Conservation (phyloP, 2,113 vertebrate genomes). For the Aptenodytes patagonicus region DNA sequence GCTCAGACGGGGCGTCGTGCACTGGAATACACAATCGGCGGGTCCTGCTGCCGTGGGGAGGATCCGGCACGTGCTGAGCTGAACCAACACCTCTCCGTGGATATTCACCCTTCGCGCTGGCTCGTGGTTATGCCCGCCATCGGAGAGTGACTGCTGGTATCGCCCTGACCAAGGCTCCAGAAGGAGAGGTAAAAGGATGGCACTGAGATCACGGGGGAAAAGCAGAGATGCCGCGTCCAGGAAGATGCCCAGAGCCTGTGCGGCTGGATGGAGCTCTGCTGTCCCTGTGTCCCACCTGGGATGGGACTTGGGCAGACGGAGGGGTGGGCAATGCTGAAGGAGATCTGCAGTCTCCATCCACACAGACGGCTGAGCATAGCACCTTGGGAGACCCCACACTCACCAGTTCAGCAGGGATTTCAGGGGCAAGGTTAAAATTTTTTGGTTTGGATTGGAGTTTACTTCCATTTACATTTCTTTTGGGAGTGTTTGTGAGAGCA, state of each 20-base stretch:
- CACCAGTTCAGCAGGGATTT: background rate
- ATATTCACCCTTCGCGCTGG: background rate
- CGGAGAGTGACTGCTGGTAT: rapidly evolving
- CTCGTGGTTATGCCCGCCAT: rapidly evolving
- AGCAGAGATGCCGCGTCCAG: rapidly evolving
- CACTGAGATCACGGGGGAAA: background rate
- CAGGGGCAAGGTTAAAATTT: background rate
- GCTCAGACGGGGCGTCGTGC: background rate
- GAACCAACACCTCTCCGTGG: rapidly evolving
- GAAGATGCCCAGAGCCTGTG: background rate
- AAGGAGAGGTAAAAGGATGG: background rate
- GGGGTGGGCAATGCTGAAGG: background rate
- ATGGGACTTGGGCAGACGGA: background rate
- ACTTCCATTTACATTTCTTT: background rate
- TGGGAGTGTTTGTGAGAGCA: background rate
- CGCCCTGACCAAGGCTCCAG: background rate
- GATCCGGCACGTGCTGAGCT: rapidly evolving
- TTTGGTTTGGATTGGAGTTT: background rate
- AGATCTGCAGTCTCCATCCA: background rate
- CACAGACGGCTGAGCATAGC: rapidly evolving
- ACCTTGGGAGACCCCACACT: background rate
- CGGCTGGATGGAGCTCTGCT: no score
- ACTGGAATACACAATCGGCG: background rate
- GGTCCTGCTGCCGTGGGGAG: background rate
- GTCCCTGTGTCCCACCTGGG: rapidly evolving